Evolutionary conservation across 2,797 vertebrate genomes (phyloP).

Genomic region (Trichosurus vulpecula): DNA sequence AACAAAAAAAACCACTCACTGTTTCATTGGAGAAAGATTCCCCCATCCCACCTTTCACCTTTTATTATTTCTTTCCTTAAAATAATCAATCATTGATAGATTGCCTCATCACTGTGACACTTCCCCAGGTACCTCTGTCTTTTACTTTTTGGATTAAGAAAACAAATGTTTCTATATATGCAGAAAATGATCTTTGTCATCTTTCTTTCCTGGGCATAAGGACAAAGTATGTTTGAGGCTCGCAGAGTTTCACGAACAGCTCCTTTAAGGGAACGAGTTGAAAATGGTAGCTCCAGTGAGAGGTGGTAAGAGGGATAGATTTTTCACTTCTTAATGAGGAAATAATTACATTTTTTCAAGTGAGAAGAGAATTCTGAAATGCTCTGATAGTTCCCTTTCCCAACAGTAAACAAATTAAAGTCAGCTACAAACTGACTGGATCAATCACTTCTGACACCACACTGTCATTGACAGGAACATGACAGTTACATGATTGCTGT

Average conservation of each 20-base stretch:
- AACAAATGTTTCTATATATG: background rate
- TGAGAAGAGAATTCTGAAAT: background rate
- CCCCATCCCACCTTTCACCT: background rate
- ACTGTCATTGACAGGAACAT: background rate
- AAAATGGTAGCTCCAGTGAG: fast-evolving
- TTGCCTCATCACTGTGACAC: fast-evolving
- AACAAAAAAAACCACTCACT: background rate
- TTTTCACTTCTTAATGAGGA: fast-evolving
- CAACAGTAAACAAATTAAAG: slow-evolving; percentile 10
- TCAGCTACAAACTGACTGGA: background rate
- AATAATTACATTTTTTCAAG: background rate
- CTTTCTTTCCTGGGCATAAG: too few relatives aligned
- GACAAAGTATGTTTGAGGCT: fast-evolving
- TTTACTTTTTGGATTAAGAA: background rate
- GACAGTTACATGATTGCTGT: background rate
- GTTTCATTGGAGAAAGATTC: background rate
- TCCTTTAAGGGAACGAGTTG: fast-evolving
- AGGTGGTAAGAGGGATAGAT: fast-evolving
- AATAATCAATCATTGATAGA: background rate
- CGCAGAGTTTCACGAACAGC: background rate
- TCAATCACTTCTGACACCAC: background rate
- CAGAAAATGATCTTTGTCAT: background rate
- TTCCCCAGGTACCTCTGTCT: background rate
- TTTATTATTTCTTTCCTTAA: background rate
- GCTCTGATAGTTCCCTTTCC: fast-evolving